phyloP scores from a whole-genome alignment of 2,888 invertebrate species.

The Busseola fusca region DNA sequence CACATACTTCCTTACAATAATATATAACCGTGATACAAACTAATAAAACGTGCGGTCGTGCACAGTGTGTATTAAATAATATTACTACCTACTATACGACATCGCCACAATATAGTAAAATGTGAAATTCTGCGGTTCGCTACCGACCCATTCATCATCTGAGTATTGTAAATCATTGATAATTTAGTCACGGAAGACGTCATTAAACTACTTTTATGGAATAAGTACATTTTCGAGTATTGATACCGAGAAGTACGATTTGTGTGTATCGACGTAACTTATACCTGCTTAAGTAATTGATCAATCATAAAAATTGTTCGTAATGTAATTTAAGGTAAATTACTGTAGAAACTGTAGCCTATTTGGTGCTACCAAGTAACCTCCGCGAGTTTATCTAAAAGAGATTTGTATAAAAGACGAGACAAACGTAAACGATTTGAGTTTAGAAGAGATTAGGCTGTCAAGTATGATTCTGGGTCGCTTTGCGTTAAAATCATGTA shows the following conservation, averaged over 20 bases:
- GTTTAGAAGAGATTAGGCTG: too few relatives aligned
- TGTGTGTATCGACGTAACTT: background rate
- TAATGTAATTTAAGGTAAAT: background rate
- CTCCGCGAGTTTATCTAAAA: too few relatives aligned
- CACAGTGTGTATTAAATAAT: conserved; percentile 18
- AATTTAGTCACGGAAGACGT: conserved; percentile 17
- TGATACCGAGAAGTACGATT: conserved; percentile 19
- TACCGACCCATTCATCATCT: conserved; percentile 29
- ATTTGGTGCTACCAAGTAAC: too few relatives aligned
- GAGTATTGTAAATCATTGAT: conserved; percentile 30
- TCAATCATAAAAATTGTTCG: background rate
- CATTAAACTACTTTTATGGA: conserved; percentile 10
- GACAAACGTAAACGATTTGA: too few relatives aligned
- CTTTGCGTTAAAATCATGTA: too few relatives aligned
- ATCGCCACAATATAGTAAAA: conserved; percentile 15
- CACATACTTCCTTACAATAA: background rate
- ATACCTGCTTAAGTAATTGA: background rate
- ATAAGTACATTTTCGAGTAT: background rate
- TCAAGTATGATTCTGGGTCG: too few relatives aligned
- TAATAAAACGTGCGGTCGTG: background rate
- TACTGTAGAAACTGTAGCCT: too few relatives aligned
- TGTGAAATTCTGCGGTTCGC: conserved; percentile 22
- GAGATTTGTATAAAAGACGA: too few relatives aligned
- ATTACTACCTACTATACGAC: background rate
- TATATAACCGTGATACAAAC: background rate